Conservation (phyloP, 1,140 invertebrate species). For the Stenopsyche tienmushanensis region DNA sequence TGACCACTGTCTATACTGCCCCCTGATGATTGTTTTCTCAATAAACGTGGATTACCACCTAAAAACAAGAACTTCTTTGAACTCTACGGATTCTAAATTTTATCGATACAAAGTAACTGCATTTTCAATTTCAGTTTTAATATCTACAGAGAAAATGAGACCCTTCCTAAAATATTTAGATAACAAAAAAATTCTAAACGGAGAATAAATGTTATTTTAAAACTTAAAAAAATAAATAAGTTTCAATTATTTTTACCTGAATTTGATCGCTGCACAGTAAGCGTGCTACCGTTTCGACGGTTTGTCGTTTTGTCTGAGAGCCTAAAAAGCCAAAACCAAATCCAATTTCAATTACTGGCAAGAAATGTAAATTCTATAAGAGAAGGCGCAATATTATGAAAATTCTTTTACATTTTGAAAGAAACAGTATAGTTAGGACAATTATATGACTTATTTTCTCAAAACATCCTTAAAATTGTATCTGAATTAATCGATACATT, state of each 20-base stretch:
- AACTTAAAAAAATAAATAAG: neutral
- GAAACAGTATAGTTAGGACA: neutral
- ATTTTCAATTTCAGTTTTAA: neutral
- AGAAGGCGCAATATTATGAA: too few species aligned
- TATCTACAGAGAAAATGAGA: too few species aligned
- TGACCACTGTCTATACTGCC: conserved; percentile 36
- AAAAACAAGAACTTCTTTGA: neutral
- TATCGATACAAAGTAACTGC: neutral
- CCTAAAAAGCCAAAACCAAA: too few species aligned
- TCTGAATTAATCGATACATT: too few species aligned
- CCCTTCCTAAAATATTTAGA: too few species aligned
- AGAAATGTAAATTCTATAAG: too few species aligned
- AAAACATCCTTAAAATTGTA: neutral
- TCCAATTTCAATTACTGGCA: too few species aligned
- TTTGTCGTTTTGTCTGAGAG: neutral
- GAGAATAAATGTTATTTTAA: neutral
- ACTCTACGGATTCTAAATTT: neutral
- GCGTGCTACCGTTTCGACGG: conserved; percentile 18
- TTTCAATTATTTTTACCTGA: conserved; percentile 23
- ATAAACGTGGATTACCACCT: conserved; percentile 31
- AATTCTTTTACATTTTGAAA: too few species aligned
- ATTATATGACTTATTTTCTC: neutral
- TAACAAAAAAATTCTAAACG: too few species aligned
- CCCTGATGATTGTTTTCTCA: conserved; percentile 37
- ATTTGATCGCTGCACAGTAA: conserved; percentile 30